Evolutionary conservation across 2,888 invertebrate species (phyloP).

Genomic region (Andrena minutula): DNA sequence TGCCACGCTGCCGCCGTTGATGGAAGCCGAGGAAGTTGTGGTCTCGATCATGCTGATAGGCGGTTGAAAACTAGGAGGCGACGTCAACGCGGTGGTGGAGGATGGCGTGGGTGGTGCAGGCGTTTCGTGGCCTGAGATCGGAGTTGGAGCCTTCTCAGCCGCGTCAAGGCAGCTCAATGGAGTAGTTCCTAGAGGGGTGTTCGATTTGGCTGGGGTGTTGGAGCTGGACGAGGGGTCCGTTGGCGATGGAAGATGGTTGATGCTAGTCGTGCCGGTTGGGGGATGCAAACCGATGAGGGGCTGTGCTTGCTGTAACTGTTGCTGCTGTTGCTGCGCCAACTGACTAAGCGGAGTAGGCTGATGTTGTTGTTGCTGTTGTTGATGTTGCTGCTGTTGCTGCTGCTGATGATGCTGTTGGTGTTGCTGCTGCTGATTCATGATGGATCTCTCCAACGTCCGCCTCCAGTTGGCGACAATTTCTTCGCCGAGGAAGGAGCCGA

Average conservation of each 20-base stretch:
- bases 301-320: slow-evolving; percentile 81
- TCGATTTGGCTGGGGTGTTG: slow-evolving; percentile 81
- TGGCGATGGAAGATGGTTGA: slow-evolving; percentile 86
- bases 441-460: slow-evolving; percentile 88
- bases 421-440: slow-evolving; percentile 82
- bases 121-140: slow-evolving; percentile 85
- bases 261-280: slow-evolving; percentile 85
- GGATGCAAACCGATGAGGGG: slow-evolving; percentile 75
- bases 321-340: slow-evolving; percentile 83
- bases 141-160: slow-evolving; percentile 85
- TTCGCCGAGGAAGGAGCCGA: slow-evolving; percentile 92
- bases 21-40: slow-evolving; percentile 74
- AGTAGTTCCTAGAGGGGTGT: slow-evolving; percentile 78
- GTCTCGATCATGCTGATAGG: slow-evolving; percentile 79
- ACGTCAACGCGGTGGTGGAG: slow-evolving; percentile 82
- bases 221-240: slow-evolving; percentile 85
- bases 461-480: slow-evolving; percentile 93
- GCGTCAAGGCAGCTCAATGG: slow-evolving; percentile 75
- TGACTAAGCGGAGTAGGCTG: slow-evolving; percentile 78
- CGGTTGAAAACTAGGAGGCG: slow-evolving; percentile 80
- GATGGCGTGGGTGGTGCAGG: slow-evolving; percentile 85
- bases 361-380: slow-evolving; percentile 56
- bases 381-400: slow-evolving; percentile 64
- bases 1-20: slow-evolving; percentile 66
- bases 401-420: slow-evolving; percentile 72